Percentiles rank a stretch among this genome's conserved stretches.
Evolutionary conservation across 2,888 invertebrate species (phyloP).

Genomic region (Slavum lentiscoides): DNA sequence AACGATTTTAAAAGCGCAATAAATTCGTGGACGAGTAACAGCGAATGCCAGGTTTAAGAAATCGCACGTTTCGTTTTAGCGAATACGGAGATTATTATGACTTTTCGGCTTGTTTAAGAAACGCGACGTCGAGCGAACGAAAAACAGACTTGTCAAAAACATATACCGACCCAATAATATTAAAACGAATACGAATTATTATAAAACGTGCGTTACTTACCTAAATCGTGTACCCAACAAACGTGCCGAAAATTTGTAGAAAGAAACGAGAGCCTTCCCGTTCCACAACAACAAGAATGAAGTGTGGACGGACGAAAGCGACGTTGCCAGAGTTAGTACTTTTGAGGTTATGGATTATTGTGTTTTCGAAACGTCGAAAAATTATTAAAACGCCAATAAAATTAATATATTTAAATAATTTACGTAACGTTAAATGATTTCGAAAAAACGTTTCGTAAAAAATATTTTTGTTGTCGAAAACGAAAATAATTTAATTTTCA

Average conservation of each 20-base stretch:
- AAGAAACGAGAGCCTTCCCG: neutral
- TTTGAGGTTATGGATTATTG: constrained; percentile 40
- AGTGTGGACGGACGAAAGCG: constrained; percentile 24
- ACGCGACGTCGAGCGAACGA: neutral
- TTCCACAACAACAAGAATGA: constrained; percentile 33
- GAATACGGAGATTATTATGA: too few species aligned
- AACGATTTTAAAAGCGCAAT: neutral
- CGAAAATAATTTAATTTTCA: neutral
- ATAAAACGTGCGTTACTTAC: constrained; percentile 21
- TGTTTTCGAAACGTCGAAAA: neutral
- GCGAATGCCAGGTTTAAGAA: too few species aligned
- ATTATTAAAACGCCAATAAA: neutral
- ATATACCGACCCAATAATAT: neutral
- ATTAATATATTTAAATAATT: neutral
- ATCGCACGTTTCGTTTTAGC: too few species aligned
- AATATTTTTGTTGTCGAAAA: neutral
- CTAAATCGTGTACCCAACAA: constrained; percentile 19
- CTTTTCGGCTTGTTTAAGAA: too few species aligned
- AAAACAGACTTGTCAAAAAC: neutral
- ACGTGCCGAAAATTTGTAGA: constrained; percentile 13
- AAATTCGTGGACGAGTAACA: neutral
- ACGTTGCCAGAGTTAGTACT: constrained; percentile 26
- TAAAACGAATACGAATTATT: neutral
- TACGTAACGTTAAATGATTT: neutral
- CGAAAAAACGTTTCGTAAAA: neutral